Conservation (phyloP, 2,888 invertebrate species). For the Synanthedon formicaeformis region DNA sequence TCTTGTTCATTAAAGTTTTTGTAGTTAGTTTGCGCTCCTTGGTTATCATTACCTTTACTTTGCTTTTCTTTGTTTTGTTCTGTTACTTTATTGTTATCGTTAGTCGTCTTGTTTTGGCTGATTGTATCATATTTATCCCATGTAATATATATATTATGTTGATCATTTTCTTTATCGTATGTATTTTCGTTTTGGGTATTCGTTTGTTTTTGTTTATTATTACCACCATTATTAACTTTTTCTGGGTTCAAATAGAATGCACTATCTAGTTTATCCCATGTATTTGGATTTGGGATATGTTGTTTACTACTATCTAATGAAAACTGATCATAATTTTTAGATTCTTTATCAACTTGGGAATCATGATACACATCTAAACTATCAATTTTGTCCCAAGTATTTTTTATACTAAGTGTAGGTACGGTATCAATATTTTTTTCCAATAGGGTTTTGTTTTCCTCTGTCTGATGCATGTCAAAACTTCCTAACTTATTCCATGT, state of each 20-base stretch:
- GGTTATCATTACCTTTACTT: too few relatives aligned
- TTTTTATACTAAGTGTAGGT: conserved; percentile 2
- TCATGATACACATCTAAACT: not conserved
- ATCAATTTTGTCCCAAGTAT: conserved; percentile 11
- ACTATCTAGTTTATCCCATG: conserved; percentile 6
- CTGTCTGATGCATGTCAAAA: not conserved
- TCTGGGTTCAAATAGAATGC: too few relatives aligned
- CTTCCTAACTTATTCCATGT: conserved; percentile 11
- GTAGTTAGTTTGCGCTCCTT: too few relatives aligned
- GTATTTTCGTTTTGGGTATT: too few relatives aligned
- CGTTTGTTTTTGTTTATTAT: too few relatives aligned
- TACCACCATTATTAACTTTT: too few relatives aligned
- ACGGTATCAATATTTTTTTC: conserved; percentile 5
- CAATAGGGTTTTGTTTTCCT: not conserved
- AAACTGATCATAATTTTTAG: conserved; percentile 1
- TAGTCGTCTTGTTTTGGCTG: too few relatives aligned
- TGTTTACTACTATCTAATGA: conserved; percentile 7
- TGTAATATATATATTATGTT: too few relatives aligned
- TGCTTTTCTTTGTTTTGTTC: too few relatives aligned
- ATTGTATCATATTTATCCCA: too few relatives aligned
- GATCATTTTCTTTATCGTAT: too few relatives aligned
- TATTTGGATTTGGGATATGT: conserved; percentile 1
- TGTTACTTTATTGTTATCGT: too few relatives aligned
- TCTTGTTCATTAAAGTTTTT: not conserved
- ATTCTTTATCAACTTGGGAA: not conserved